Evolutionary conservation across 1,140 invertebrate genomes (phyloP), one percentile per base, ranked within the genome.

Genomic region (Trachymyrmex cornetzi): DNA sequence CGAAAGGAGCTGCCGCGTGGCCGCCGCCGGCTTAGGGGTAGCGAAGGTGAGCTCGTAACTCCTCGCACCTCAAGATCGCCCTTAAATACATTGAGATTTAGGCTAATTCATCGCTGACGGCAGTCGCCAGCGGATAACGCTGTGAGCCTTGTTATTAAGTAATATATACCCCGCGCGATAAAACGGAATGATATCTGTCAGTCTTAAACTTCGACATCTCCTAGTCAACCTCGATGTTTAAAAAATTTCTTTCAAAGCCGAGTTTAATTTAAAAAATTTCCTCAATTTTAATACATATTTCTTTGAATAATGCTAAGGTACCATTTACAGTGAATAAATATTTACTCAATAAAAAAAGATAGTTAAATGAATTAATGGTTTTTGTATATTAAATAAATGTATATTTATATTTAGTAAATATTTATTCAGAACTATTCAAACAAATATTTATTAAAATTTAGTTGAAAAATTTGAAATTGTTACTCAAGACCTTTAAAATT

Each of bases 1-100:
- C 89, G 96, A 97, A 93, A 93, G 95, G 74, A 96, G 96, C 92
- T 96, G 96, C 89, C 95, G 96, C 84, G 96, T 97, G 11, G 96
- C 95, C 50, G 95, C 96, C 82, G 95, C 96, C 6, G 96, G 96
- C 3, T 92, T 97, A 57, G 95, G 96, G 82, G 96, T 96, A 67
- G 93, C 96, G 7, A 93, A 95, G 88, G 93, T 95, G 87, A 92
- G 67, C 79, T 84, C 64, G 63, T 53, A 72, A 86, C 24, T 87
- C n/a, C 44, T 82, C 55, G 50, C 24, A 19, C 55, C 77, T 30
- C 50, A 63, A 81, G 50, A 89, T 89, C 87, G 27, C 48, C 79
- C 27, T 59, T 71, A 81, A 80, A 79, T 24, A 34, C 57, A 53
- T 16, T 16, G 24, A 48, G 44, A 84, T 86, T 27, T 67, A 30